Percentiles rank a stretch among this genome's conserved stretches.
phyloP scores from a whole-genome alignment of 2,797 vertebrate genomes.

The Sarcoramphus papa region DNA sequence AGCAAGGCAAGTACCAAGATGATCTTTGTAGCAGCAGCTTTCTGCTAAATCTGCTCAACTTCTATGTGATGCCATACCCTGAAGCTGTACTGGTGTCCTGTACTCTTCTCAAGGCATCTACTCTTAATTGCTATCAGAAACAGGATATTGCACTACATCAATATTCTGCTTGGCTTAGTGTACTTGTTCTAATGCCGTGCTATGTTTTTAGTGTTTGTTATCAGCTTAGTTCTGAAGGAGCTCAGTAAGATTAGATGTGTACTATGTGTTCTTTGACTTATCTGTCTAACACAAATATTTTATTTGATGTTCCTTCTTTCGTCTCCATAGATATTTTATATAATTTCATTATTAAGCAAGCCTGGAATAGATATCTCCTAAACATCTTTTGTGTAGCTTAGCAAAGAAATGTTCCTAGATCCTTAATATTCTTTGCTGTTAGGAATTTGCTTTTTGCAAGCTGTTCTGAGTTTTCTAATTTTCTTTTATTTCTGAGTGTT shows the following conservation, averaged over 20 bases:
- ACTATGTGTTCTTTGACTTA: background rate
- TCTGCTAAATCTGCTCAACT: background rate
- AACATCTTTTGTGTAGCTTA: background rate
- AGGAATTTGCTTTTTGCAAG: background rate
- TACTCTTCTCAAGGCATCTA: background rate
- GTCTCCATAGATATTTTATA: background rate
- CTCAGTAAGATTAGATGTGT: background rate
- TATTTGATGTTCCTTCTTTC: background rate
- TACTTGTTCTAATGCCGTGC: background rate
- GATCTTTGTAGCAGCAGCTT: background rate
- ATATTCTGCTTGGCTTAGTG: background rate
- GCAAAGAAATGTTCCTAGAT: background rate
- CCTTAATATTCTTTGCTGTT: background rate
- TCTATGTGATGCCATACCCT: background rate
- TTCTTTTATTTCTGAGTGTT: background rate
- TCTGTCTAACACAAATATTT: background rate
- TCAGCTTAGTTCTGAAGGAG: background rate
- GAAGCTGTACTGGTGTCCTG: background rate
- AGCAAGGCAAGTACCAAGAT: background rate
- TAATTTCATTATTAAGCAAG: background rate
- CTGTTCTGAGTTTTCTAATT: background rate
- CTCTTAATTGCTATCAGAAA: background rate
- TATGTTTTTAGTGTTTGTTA: background rate
- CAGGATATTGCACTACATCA: background rate
- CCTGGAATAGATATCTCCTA: background rate